A percentile compares a stretch with the other conserved stretches of the same genome.
Evolutionary conservation across 2,113 vertebrate species (phyloP).

Genomic region (Diphyllodes magnificus): DNA sequence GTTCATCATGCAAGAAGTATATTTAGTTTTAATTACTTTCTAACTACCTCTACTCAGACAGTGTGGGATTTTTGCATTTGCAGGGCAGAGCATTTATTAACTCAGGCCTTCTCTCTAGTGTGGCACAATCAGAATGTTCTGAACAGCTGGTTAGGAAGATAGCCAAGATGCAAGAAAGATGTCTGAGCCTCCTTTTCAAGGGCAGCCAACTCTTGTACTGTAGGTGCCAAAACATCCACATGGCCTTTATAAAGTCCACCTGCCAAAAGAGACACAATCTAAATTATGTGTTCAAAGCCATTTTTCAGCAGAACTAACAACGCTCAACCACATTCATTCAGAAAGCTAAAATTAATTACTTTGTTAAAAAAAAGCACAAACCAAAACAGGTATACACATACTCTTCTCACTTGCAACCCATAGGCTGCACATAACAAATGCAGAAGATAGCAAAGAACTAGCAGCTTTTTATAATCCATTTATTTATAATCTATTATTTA

Average conservation of each 20-base stretch:
- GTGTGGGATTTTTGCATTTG: conserved; percentile 1
- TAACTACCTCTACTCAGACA: conserved; percentile 33
- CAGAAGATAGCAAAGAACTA: neutral
- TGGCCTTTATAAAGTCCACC: conserved; percentile 93
- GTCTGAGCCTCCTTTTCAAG: conserved; percentile 97
- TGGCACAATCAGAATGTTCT: conserved; percentile 82
- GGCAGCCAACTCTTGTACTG: conserved; percentile 88
- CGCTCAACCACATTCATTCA: neutral
- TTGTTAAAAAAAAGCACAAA: neutral
- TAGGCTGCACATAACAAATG: neutral
- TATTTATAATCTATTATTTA: neutral
- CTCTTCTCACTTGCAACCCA: neutral
- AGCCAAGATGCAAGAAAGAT: conserved; percentile 94
- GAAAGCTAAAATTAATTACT: neutral
- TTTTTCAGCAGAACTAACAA: neutral
- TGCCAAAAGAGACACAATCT: conserved; percentile 58
- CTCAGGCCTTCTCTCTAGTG: neutral
- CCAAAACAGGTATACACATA: neutral
- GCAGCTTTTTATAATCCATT: neutral
- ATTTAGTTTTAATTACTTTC: neutral
- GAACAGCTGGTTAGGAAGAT: conserved; percentile 95
- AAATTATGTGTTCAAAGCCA: neutral
- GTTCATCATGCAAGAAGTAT: conserved; percentile 32
- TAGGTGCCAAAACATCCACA: conserved; percentile 92
- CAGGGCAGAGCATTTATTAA: conserved; percentile 12